Base-by-base conservation (phyloP, 2,113 vertebrate genomes). In the Saccopteryx bilineata region DNA sequence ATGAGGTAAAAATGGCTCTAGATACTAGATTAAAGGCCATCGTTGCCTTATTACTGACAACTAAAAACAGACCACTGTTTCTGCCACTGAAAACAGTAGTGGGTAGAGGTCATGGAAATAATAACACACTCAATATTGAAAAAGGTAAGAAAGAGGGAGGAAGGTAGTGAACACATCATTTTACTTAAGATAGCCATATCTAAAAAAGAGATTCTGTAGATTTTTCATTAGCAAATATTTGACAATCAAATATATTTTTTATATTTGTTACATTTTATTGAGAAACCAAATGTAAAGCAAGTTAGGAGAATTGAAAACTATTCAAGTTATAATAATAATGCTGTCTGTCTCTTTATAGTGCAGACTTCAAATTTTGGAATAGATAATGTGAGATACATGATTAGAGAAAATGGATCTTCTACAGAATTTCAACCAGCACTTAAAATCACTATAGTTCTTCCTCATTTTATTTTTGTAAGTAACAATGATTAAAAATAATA, bases 401-500 rank as follows among this genome's bases (percentile, higher is more conserved):
- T 74, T 93, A 86, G 10, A 88, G 21, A 66, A 93, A 39, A 52
- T 24, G 68, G 4, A 61, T 68, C 13, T 61, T 92, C 14, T 54
- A 76, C 31, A 90, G 61, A 56, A 76, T 56, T 69, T 71, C 28
- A 86, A 13, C 2, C n/a, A 18, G 82, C 13, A 75, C 26, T 90
- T 74, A 63, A 95, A 72, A 80, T 87, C 66, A 90, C 39, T 86
- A 7, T 68, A 75, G 23, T 23, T 60, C 2, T 39, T 6, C n/a
- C 21, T 93, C 39, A 76, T 81, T 91, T 76, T 28, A 87, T 74
- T 56, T 80, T n/a, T 48, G 12, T 63, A 87, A 56, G 26, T 17
- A 91, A 17, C 68, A 87, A 63, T 50, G 28, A 28, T 54, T 87
- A 63, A 87, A 80, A 86, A 48, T 68, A 82, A 69, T 56, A 87